Evolutionary conservation across 2,113 vertebrate genomes (phyloP), one percentile per base, ranked within the genome.

Genomic region (Abramis brama): DNA sequence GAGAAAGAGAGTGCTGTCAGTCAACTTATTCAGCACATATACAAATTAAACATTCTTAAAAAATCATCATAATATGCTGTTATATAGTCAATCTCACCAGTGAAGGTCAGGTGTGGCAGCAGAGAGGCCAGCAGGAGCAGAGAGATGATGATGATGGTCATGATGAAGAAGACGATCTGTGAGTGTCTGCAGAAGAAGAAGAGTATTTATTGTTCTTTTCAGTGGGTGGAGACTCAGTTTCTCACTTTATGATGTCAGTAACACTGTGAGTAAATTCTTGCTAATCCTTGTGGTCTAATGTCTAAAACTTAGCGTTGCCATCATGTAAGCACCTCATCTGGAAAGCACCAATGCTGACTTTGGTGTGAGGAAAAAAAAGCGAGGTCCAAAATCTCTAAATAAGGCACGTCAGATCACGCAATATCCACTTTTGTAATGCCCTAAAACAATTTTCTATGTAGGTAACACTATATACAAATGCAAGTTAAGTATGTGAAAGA

Each of bases 111-210:
- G 21, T 43, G 70, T n/a, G 70, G 70, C 36, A 73, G 4, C 70
- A 73, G 36, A 75, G 73, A 75, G 12, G 3, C 12, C 43, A 75
- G 43, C n/a, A 74, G 71, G 43, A 74, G 71, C 23, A 75, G 43
- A 47, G 73, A 47, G 73, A 75, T 75, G 55, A 81, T 50, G 47
- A 15, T 33, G n/a, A 8, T 8, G 6, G 13, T 5, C 43, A 47
- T 47, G 1, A 43, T 71, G 36, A 71, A 21, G 39, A 21, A 2
- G 11, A 39, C 19, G 0, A 4, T 30, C 25, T 10, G 5, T 25
- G 39, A 43, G 47, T 8, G 57, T 59, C 21, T 23, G 5, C 57
- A 59, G 21, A 59, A 21, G 21, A 59, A 23, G 21, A 0, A 50
- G 47, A 50, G 47, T 15, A 52, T 43, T 52, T 15, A 52, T 1